These are phyloP conservation scores for Diplazon laetatorius DNA, from an alignment of 2,888 invertebrate species.

Conservation along the genomic window DNA sequence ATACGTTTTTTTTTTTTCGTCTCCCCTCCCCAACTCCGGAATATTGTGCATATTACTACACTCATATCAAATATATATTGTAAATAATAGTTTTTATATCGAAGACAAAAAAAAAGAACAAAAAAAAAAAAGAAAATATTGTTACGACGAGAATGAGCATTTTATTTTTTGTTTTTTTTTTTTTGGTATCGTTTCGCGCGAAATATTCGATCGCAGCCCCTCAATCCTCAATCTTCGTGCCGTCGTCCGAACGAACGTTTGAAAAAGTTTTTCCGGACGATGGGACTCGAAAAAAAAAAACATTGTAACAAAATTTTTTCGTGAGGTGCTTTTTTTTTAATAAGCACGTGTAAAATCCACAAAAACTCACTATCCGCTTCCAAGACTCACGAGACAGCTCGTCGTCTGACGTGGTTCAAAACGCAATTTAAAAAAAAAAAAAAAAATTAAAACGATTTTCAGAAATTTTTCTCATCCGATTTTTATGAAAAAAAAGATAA, in stretches of 20 bases:
- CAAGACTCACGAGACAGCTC: not conserved
- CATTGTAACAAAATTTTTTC: slow-evolving; percentile 18
- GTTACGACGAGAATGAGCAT: slow-evolving; percentile 8
- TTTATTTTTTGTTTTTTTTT: no score
- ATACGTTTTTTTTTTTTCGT: slow-evolving; percentile 2
- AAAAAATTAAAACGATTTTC: no score
- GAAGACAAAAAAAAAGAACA: slow-evolving; percentile 39
- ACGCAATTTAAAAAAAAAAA: no score
- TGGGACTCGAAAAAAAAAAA: no score
- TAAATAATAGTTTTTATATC: slow-evolving; percentile 40
- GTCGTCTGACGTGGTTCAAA: not conserved
- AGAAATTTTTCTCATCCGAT: slow-evolving; percentile 9
- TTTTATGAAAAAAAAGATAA: slow-evolving; percentile 27
- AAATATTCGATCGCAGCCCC: not conserved
- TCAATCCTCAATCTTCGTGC: not conserved
- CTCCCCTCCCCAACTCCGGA: no score
- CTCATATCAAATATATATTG: slow-evolving; percentile 40
- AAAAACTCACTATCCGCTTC: slow-evolving; percentile 7
- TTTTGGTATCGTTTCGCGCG: slow-evolving; percentile 9
- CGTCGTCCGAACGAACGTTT: slow-evolving; percentile 13
- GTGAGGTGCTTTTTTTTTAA: slow-evolving; percentile 47
- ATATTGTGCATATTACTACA: slow-evolving; percentile 22
- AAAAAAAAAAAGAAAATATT: slow-evolving; percentile 37
- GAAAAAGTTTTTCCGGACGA: slow-evolving; percentile 41
- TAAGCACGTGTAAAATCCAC: slow-evolving; percentile 38